A percentile compares a stretch with the other conserved stretches of the same genome.
Conservation (phyloP, 1,140 invertebrate species). For the Meloidogyne hapla region DNA sequence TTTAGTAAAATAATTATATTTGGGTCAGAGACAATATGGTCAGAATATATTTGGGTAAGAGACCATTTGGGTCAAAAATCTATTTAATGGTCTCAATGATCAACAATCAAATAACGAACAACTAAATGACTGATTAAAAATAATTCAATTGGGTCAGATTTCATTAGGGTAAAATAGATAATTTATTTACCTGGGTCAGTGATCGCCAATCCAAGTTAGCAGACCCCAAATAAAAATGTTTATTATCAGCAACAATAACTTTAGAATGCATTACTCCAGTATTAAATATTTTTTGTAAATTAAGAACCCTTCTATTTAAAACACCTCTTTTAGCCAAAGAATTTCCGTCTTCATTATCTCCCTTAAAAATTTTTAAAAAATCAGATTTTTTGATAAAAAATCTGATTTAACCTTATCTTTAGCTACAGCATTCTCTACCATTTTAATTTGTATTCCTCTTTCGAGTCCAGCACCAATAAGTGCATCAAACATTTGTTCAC, state of each 20-base stretch:
- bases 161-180: neutral
- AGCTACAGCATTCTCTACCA: slow-evolving; percentile 60
- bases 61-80: no score
- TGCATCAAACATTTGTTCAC: slow-evolving; percentile 51
- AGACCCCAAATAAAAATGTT: slow-evolving; percentile 69
- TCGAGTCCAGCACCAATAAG: slow-evolving; percentile 41
- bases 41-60: no score
- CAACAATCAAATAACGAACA: neutral
- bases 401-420: slow-evolving; percentile 50
- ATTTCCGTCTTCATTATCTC: slow-evolving; percentile 60
- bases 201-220: slow-evolving; percentile 82
- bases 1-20: no score
- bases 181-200: slow-evolving; percentile 77
- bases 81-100: no score
- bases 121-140: neutral
- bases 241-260: slow-evolving; percentile 78
- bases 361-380: slow-evolving; percentile 7
- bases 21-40: no score
- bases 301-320: slow-evolving; percentile 76
- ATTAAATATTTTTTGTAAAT: slow-evolving; percentile 80
- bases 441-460: slow-evolving; percentile 49
- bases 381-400: neutral
- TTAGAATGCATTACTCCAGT: slow-evolving; percentile 90
- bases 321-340: slow-evolving; percentile 53
- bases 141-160: neutral